These are phyloP conservation scores for Drosophila micromelanica DNA, from an alignment of 1,140 invertebrate genomes.

Conservation along the genomic window DNA sequence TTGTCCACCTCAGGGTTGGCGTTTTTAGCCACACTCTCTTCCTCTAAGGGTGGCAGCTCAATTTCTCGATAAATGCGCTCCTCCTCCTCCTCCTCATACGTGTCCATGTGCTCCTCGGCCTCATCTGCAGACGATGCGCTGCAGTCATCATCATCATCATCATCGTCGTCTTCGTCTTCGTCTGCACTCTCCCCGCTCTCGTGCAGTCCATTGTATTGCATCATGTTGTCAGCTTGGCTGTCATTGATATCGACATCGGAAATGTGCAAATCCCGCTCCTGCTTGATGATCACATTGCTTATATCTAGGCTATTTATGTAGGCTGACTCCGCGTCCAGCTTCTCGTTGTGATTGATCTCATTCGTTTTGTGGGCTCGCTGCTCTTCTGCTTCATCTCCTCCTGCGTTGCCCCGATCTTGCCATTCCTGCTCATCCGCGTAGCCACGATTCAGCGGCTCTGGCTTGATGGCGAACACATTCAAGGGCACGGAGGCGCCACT, in stretches of 20 bases:
- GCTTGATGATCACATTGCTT: constrained; percentile 67
- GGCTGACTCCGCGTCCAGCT: constrained; percentile 51
- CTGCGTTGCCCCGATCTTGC: neutral
- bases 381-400: neutral
- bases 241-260: constrained; percentile 40
- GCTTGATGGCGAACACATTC: constrained; percentile 60
- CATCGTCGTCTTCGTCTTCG: neutral
- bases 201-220: constrained; percentile 45
- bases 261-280: constrained; percentile 71
- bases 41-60: constrained; percentile 57
- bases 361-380: neutral
- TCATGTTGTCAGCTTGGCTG: constrained; percentile 21
- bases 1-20: neutral
- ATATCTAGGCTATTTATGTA: constrained; percentile 69
- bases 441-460: constrained; percentile 63
- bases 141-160: constrained; percentile 59
- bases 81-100: constrained; percentile 50
- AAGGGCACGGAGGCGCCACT: constrained; percentile 50
- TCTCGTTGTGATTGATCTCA: constrained; percentile 65
- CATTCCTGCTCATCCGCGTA: constrained; percentile 50
- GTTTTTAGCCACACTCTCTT: neutral
- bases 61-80: constrained; percentile 73
- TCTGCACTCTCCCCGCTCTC: constrained; percentile 22
- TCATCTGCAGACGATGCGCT: constrained; percentile 64
- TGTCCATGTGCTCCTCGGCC: constrained; percentile 63